Evolutionary conservation across 1,140 invertebrate genomes (phyloP).

Genomic region (Formica exsecta): DNA sequence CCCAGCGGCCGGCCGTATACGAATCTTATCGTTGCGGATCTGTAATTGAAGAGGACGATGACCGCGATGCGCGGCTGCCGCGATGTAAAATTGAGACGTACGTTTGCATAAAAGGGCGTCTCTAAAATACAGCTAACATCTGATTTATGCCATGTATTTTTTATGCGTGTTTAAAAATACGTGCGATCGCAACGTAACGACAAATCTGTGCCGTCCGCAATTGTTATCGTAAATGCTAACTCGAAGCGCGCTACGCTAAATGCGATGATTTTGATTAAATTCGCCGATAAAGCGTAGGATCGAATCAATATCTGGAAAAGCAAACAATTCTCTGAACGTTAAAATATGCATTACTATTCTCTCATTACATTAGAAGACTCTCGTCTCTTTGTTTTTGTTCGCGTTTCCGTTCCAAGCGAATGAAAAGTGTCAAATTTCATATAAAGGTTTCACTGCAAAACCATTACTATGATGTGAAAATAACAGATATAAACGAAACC

Average conservation of each 20-base stretch:
- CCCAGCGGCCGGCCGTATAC: neutral
- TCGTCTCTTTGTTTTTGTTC: neutral
- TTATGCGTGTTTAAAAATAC: slow-evolving; percentile 12
- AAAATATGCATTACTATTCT: slow-evolving; percentile 37
- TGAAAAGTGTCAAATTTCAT: neutral
- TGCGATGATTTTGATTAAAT: slow-evolving; percentile 31
- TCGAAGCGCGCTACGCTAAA: slow-evolving; percentile 14
- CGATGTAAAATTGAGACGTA: slow-evolving; percentile 36
- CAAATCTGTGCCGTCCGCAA: neutral
- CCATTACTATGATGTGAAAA: neutral
- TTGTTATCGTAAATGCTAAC: slow-evolving; percentile 36
- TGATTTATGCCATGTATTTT: neutral
- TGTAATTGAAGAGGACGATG: slow-evolving; percentile 49
- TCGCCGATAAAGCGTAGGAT: neutral
- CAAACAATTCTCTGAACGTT: slow-evolving; percentile 36
- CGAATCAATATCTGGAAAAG: slow-evolving; percentile 33
- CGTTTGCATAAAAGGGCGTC: neutral
- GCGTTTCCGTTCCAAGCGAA: neutral
- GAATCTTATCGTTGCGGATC: slow-evolving; percentile 44
- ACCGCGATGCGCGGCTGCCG: slow-evolving; percentile 8
- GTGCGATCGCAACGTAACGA: neutral
- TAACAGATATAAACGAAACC: neutral
- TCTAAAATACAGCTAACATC: neutral
- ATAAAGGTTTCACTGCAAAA: neutral
- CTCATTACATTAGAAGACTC: neutral